Percentiles rank a stretch among this genome's conserved stretches.
Conservation (phyloP, 2,888 invertebrate genomes). For the Synanthedon vespiformis region DNA sequence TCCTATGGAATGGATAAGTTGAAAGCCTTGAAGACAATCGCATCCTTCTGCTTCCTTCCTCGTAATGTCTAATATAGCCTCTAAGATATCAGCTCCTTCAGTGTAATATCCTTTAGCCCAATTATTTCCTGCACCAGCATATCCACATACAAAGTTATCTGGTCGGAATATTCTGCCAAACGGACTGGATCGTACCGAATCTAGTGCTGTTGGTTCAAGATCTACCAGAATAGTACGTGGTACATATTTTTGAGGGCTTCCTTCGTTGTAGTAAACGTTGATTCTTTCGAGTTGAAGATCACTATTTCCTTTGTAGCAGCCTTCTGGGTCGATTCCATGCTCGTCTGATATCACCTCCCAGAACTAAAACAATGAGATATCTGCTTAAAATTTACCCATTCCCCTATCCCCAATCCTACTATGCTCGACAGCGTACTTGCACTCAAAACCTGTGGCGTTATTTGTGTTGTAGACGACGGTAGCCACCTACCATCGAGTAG, state of each 20-base stretch:
- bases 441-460: no score
- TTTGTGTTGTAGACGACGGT: no score
- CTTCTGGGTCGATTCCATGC: constrained; percentile 72
- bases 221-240: constrained; percentile 50
- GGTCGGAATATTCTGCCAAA: constrained; percentile 78
- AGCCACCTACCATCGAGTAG: no score
- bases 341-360: constrained; percentile 77
- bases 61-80: constrained; percentile 68
- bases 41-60: constrained; percentile 74
- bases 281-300: constrained; percentile 80
- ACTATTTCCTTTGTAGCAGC: constrained; percentile 72
- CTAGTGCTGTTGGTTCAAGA: constrained; percentile 64
- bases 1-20: constrained; percentile 76
- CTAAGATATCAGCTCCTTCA: constrained; percentile 74
- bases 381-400: background rate
- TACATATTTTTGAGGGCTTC: constrained; percentile 42
- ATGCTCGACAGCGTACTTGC: no score
- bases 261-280: constrained; percentile 82
- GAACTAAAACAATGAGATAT: constrained; percentile 36
- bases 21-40: constrained; percentile 75
- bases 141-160: constrained; percentile 76
- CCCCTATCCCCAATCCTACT: no score
- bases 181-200: constrained; percentile 73
- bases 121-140: constrained; percentile 69
- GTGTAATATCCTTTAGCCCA: constrained; percentile 77